Conservation (phyloP, 2,888 invertebrate genomes). For the Saturnia japonica region DNA sequence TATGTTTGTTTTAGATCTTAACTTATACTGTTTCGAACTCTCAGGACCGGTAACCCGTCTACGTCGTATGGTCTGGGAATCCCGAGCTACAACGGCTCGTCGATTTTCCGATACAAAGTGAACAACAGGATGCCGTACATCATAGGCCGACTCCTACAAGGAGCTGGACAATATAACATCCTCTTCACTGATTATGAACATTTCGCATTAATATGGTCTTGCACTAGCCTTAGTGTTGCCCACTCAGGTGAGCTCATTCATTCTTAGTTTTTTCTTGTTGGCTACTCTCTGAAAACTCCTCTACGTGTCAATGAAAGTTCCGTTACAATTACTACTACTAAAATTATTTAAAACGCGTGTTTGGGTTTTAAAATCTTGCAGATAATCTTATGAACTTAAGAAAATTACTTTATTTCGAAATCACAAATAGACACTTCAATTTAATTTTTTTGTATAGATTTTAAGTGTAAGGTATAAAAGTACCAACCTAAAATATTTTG, state of each 20-base stretch:
- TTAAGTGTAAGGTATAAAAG: too few species aligned
- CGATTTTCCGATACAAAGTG: constrained; percentile 83
- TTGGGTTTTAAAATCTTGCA: too few species aligned
- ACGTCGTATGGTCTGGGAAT: constrained; percentile 84
- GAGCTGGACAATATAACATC: constrained; percentile 87
- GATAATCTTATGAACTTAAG: too few species aligned
- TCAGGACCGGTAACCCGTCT: constrained; percentile 83
- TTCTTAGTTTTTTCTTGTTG: not conserved
- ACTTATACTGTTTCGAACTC: not conserved
- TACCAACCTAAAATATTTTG: too few species aligned
- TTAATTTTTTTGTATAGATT: too few species aligned
- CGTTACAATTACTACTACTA: too few species aligned
- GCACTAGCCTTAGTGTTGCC: constrained; percentile 84
- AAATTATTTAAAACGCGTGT: too few species aligned
- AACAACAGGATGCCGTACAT: constrained; percentile 83
- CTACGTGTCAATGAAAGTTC: too few species aligned
- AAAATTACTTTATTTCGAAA: too few species aligned
- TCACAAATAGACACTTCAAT: too few species aligned
- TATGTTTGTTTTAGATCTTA: not conserved
- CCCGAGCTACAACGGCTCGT: constrained; percentile 80
- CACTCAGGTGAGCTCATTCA: constrained; percentile 79
- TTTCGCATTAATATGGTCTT: constrained; percentile 88
- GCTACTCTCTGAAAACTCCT: too few species aligned
- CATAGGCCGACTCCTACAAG: constrained; percentile 85
- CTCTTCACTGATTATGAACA: constrained; percentile 87